A percentile compares a stretch with the other conserved stretches of the same genome.
Conservation (phyloP, 2,797 vertebrate species). For the Hemitrygon akajei region DNA sequence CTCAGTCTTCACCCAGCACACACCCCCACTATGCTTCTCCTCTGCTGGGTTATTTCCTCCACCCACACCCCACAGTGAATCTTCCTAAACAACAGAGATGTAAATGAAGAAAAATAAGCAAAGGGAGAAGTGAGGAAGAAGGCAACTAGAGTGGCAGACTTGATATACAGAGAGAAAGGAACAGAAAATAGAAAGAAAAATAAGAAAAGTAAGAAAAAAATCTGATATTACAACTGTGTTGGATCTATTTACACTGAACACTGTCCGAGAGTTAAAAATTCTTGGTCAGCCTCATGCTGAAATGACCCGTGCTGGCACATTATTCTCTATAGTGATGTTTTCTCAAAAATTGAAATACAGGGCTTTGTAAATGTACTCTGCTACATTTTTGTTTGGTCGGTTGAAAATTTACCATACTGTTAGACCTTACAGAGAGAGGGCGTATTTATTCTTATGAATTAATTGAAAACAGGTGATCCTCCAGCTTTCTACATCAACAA, state of each 20-base stretch:
- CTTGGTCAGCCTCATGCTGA: too few relatives aligned
- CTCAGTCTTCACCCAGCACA: too few relatives aligned
- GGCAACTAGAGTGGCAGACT: neutral
- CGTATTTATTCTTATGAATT: too few relatives aligned
- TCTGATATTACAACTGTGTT: too few relatives aligned
- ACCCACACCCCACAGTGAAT: neutral
- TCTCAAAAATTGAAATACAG: neutral
- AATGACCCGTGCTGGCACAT: neutral
- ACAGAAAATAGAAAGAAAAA: neutral
- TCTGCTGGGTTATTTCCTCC: too few relatives aligned
- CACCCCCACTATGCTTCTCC: too few relatives aligned
- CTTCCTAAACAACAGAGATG: neutral
- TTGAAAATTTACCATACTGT: too few relatives aligned
- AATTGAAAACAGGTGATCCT: too few relatives aligned
- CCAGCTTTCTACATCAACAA: too few relatives aligned
- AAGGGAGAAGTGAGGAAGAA: neutral
- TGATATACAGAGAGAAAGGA: neutral
- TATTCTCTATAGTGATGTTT: neutral
- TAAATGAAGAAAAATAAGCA: neutral
- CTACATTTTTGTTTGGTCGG: too few relatives aligned
- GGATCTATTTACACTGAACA: neutral
- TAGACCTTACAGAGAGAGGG: too few relatives aligned
- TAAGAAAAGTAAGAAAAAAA: neutral
- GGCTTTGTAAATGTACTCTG: too few relatives aligned
- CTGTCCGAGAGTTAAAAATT: neutral